Conservation (phyloP, 2,888 invertebrate species). For the Omphaloscelis lunosa region DNA sequence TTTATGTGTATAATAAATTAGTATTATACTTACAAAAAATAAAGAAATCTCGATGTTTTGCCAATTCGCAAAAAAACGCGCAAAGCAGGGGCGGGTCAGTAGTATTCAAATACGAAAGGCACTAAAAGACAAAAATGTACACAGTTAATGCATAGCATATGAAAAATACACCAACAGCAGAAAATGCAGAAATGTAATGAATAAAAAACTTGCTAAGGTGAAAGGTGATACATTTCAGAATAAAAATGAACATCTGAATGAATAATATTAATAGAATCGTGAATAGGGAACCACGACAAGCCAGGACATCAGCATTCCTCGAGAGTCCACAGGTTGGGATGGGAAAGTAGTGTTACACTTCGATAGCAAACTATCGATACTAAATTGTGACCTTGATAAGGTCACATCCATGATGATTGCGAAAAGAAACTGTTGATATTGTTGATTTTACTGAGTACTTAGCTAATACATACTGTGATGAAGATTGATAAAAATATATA, state of each 20-base stretch:
- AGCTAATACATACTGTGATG: not conserved
- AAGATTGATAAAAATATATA: not conserved
- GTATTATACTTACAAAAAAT: no score
- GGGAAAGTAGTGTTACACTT: conserved; percentile 47
- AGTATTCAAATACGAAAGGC: not conserved
- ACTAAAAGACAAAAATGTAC: not conserved
- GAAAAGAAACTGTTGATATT: not conserved
- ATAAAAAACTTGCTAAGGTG: conserved; percentile 7
- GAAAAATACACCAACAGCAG: not conserved
- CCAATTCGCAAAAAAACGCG: no score
- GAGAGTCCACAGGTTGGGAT: conserved; percentile 54
- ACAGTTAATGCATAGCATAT: not conserved
- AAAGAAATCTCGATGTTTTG: no score
- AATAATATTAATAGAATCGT: conserved; percentile 50
- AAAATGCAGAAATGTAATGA: conserved; percentile 19
- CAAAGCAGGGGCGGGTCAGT: no score
- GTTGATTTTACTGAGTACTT: not conserved
- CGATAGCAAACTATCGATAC: conserved; percentile 21
- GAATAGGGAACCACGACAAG: conserved; percentile 29
- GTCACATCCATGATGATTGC: no score
- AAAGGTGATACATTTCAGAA: conserved; percentile 21
- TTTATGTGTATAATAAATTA: no score
- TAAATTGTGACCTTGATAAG: not conserved
- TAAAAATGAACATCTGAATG: conserved; percentile 39
- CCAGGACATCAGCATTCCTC: conserved; percentile 71